Percentiles rank a stretch among this genome's conserved stretches.
phyloP scores from a whole-genome alignment of 2,888 invertebrate genomes.

The Netelia inedita region DNA sequence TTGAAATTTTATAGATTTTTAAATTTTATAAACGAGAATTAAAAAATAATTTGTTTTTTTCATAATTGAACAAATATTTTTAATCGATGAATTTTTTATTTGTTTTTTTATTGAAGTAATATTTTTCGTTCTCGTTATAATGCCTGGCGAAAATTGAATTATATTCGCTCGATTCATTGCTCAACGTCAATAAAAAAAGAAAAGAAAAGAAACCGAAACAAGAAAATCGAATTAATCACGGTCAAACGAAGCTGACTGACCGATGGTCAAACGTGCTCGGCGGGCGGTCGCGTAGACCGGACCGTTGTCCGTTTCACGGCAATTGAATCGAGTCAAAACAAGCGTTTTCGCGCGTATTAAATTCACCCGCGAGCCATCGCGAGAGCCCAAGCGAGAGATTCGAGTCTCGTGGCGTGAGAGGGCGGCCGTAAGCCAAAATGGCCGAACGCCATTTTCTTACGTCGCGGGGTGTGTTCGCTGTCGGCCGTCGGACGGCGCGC shows the following conservation, averaged over 20 bases:
- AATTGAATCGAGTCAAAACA: conserved; percentile 75
- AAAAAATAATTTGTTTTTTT: background rate
- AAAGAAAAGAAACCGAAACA: conserved; percentile 1
- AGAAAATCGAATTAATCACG: conserved; percentile 81
- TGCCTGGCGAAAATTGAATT: conserved; percentile 28
- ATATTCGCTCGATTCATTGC: conserved; percentile 59
- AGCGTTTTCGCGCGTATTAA: conserved; percentile 1
- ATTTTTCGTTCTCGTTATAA: background rate
- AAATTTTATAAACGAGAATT: background rate
- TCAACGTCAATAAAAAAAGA: conserved; percentile 6
- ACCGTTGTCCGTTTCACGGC: conserved; percentile 75
- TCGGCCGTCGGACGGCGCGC: conserved; percentile 62
- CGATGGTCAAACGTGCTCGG: conserved; percentile 82
- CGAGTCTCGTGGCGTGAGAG: conserved; percentile 31
- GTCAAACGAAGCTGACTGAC: conserved; percentile 82
- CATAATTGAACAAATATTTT: background rate
- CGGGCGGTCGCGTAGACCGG: conserved; percentile 75
- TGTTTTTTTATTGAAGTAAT: background rate
- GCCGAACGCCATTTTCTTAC: conserved; percentile 79
- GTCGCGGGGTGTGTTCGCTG: conserved; percentile 32
- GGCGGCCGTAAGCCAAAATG: conserved; percentile 79
- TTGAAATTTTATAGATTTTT: background rate
- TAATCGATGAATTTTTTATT: background rate
- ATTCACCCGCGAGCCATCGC: conserved; percentile 14
- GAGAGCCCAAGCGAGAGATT: conserved; percentile 42